Conservation (phyloP, 23 tunicate genomes). For the Ascidia mentula region DNA sequence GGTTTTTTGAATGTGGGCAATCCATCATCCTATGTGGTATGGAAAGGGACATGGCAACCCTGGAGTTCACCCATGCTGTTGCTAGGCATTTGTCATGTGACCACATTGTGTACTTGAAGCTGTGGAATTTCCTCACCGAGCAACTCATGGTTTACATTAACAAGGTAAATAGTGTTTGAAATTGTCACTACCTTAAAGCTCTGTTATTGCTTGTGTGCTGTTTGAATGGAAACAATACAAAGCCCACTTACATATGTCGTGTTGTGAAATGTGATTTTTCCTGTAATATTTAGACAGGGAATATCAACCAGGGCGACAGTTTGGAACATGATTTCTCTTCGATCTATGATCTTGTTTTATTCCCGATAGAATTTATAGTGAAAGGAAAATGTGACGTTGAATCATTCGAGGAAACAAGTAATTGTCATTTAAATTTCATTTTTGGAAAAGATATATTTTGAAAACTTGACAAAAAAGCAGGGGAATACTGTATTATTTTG, state of each 20-base stretch:
- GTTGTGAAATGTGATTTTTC: background rate
- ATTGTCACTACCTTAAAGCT: too few relatives aligned
- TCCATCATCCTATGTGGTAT: constrained; percentile 39
- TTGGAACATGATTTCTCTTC: constrained; percentile 65
- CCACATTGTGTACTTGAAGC: constrained; percentile 18
- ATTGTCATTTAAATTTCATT: background rate
- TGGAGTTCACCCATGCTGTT: constrained; percentile 42
- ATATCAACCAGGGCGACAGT: constrained; percentile 73
- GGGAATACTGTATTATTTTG: background rate
- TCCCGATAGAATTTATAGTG: constrained; percentile 18
- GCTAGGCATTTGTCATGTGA: constrained; percentile 9
- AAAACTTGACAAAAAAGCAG: background rate
- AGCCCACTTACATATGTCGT: background rate
- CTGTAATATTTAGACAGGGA: constrained; percentile 25
- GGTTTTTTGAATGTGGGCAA: constrained; percentile 48
- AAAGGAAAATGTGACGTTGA: background rate
- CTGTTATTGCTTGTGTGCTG: too few relatives aligned
- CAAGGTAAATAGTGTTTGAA: background rate
- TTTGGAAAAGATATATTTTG: background rate
- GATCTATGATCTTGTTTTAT: constrained; percentile 35
- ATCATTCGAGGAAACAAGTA: background rate
- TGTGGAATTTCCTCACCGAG: constrained; percentile 21
- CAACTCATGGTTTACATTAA: background rate
- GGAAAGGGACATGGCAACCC: constrained; percentile 40
- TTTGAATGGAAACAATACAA: background rate